Evolutionary conservation across 2,888 invertebrate genomes (phyloP), one percentile per base, ranked within the genome.

Genomic region (Petrophora chlorosata): DNA sequence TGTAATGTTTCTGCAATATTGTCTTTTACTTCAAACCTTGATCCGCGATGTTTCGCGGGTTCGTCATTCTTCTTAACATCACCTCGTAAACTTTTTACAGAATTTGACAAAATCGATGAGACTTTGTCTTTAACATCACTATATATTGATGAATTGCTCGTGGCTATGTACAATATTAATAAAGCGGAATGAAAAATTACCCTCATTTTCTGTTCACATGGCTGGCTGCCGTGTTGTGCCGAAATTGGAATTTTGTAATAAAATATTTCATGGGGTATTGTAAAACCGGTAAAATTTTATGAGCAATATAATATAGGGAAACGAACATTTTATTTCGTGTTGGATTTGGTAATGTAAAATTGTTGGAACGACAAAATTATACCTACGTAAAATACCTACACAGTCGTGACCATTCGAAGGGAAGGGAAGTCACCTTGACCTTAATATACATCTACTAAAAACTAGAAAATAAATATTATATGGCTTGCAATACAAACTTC

Each of bases 81-180:
- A 4, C 22, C 12, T 32, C 26, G 26, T 4, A 38, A 1, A 12
- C 5, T 30, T 9, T 5, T 42, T 15, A 42, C 2, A 5, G 48
- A 36, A 14, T n/a, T 25, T n/a, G 7, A 33, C 16, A 50, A 25
- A 29, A 39, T 39, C 0, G 33, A 4, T 1, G 28, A 10, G 1
- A 33, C 7, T 5, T 15, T 63, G 1, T 61, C 38, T 29, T 61
- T 64, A 2, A 66, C 17, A 9, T 65, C 52, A 1, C 45, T 16
- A 19, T 64, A 64, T 5, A 68, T 35, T 3, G 65, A 66, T 2
- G 69, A 65, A 12, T 65, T 41, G 5, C 61, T 53, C 4, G 46
- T 22, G 12, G 54, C 35, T 5, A 59, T 45, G 39, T 48, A 56
- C 42, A 40, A 60, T 39, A 51, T 52, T 45, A 54, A 19, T 32